These are phyloP conservation scores for Zoroaster sp. DNA, from an alignment of 53 echinoderm and acorn worm genomes.

Conservation along the genomic window DNA sequence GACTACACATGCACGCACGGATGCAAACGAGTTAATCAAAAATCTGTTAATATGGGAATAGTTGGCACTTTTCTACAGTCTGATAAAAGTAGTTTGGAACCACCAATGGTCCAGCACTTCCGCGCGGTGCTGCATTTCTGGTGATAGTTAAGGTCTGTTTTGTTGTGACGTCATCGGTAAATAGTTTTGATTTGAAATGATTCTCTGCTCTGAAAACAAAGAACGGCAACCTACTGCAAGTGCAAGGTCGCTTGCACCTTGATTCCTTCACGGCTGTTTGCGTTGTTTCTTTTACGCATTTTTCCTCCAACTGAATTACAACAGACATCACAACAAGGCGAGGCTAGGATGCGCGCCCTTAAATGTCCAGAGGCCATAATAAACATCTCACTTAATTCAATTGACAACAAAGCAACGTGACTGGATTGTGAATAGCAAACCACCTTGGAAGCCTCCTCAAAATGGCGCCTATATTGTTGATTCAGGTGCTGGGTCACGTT, in stretches of 20 bases:
- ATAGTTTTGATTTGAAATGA: not conserved
- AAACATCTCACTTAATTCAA: slow-evolving; percentile 28
- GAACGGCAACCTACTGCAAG: too few relatives aligned
- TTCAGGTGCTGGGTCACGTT: slow-evolving; percentile 36
- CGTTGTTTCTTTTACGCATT: too few relatives aligned
- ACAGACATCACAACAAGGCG: not conserved
- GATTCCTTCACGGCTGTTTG: too few relatives aligned
- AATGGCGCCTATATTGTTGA: slow-evolving; percentile 18
- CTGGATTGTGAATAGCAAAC: slow-evolving; percentile 2
- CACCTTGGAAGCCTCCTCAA: not conserved
- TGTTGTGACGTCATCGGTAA: not conserved
- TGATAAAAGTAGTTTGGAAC: too few relatives aligned
- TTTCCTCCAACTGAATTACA: not conserved
- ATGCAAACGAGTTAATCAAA: too few relatives aligned
- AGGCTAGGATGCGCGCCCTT: not conserved
- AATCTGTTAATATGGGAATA: too few relatives aligned
- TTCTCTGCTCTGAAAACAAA: not conserved
- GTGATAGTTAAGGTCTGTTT: too few relatives aligned
- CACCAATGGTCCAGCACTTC: too few relatives aligned
- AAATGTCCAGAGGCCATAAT: not conserved
- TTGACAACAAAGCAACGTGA: slow-evolving; percentile 40
- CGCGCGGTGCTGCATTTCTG: too few relatives aligned
- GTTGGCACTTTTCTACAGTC: too few relatives aligned
- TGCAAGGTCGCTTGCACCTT: too few relatives aligned
- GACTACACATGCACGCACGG: too few relatives aligned